These are phyloP conservation scores for Lepilemur septentrionalis DNA, from an alignment of 2,797 vertebrate species.

Conservation along the genomic window DNA sequence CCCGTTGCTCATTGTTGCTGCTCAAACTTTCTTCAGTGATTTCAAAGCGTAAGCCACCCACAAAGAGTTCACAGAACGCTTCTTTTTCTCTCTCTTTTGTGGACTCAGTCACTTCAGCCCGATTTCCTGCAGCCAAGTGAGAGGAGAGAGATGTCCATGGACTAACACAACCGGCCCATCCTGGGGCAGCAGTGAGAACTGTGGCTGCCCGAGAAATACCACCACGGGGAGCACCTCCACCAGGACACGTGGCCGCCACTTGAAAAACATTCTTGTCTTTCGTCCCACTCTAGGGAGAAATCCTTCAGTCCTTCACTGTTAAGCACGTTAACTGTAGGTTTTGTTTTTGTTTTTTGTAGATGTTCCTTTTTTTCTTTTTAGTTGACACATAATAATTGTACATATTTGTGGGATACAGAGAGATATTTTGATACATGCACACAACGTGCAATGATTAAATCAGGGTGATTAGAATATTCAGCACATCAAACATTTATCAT, in stretches of 20 bases:
- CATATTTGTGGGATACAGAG: neutral
- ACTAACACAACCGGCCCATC: neutral
- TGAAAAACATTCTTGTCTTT: neutral
- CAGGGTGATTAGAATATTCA: neutral
- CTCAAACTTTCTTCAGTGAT: conserved; percentile 89
- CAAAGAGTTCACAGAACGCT: conserved; percentile 89
- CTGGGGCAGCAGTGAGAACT: neutral
- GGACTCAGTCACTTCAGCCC: neutral
- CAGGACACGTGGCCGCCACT: neutral
- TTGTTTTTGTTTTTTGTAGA: neutral
- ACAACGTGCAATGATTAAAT: neutral
- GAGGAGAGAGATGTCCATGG: too few species aligned
- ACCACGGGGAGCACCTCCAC: neutral
- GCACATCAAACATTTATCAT: neutral
- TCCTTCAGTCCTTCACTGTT: neutral
- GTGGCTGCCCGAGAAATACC: neutral
- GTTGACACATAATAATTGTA: neutral
- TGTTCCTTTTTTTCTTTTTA: neutral
- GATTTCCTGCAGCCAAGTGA: neutral
- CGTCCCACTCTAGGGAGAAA: neutral
- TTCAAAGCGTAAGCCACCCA: conserved; percentile 90
- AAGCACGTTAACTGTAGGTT: neutral
- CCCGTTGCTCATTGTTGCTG: conserved; percentile 90
- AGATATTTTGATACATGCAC: neutral
- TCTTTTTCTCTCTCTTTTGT: conserved; percentile 88